phyloP scores from a whole-genome alignment of 2,888 invertebrate species.

The Empis stercorea region DNA sequence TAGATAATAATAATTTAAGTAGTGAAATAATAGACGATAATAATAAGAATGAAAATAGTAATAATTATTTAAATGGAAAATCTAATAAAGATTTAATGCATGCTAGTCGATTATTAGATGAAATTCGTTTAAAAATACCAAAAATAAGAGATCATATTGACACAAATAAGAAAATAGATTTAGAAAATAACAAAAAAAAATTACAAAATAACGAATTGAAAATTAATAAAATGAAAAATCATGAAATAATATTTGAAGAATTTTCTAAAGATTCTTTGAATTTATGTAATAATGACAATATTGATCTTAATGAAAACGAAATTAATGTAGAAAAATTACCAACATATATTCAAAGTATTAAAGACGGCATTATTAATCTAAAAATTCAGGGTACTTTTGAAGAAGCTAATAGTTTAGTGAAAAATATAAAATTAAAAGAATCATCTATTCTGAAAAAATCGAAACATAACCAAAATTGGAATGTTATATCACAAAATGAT shows the following conservation, averaged over 20 bases:
- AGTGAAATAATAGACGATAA: constrained; percentile 2
- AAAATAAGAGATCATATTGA: constrained; percentile 14
- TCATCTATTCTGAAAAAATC: too few species aligned
- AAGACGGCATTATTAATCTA: constrained; percentile 45
- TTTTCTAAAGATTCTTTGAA: not conserved
- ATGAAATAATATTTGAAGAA: not conserved
- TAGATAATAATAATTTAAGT: not conserved
- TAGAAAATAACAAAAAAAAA: not conserved
- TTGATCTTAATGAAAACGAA: not conserved
- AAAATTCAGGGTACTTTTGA: constrained; percentile 49
- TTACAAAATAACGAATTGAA: not conserved
- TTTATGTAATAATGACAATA: not conserved
- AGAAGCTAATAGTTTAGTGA: constrained; percentile 47
- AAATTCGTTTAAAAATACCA: constrained; percentile 9
- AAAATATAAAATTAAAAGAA: constrained; percentile 35
- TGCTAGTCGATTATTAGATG: constrained; percentile 17
- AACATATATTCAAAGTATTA: constrained; percentile 35
- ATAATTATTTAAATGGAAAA: not conserved
- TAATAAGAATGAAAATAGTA: not conserved
- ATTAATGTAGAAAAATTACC: constrained; percentile 22
- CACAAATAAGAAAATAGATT: not conserved
- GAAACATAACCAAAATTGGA: constrained; percentile 30
- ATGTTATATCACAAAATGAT: constrained; percentile 37
- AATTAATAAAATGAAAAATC: not conserved
- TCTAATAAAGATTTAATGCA: constrained; percentile 6